A percentile compares a stretch with the other conserved stretches of the same genome.
phyloP scores from a whole-genome alignment of 2,113 vertebrate genomes.

The Origma solitaria region DNA sequence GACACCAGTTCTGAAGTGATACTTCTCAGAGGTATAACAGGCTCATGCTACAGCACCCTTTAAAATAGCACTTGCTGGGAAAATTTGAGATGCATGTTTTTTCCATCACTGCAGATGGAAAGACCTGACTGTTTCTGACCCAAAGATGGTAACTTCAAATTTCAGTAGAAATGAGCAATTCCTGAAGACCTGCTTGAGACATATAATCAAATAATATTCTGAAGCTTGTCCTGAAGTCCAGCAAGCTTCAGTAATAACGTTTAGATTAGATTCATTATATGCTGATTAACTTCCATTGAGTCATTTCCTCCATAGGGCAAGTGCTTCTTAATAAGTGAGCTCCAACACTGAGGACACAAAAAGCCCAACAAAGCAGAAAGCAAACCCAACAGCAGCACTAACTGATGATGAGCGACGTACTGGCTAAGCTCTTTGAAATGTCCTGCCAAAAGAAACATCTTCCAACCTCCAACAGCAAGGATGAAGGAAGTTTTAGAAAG shows the following conservation, averaged over 20 bases:
- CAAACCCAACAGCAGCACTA: neutral
- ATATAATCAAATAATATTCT: neutral
- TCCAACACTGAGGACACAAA: neutral
- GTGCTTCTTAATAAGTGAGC: neutral
- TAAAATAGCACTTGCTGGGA: neutral
- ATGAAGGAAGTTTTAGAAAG: neutral
- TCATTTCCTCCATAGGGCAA: neutral
- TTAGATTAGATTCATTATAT: conserved; percentile 11
- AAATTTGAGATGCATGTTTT: neutral
- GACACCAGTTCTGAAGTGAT: neutral
- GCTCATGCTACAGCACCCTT: neutral
- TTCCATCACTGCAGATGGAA: neutral
- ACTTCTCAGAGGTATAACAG: neutral
- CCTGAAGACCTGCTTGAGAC: neutral
- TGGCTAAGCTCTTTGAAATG: neutral
- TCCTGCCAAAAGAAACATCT: conserved; percentile 1
- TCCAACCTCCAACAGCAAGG: neutral
- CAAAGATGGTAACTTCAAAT: neutral
- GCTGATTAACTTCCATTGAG: conserved; percentile 12
- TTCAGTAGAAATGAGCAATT: neutral
- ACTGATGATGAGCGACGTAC: neutral
- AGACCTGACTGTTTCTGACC: neutral
- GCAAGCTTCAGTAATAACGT: neutral
- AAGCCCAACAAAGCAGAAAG: conserved; percentile 11
- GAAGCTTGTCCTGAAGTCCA: neutral